Base-by-base conservation (phyloP, 1,140 invertebrate genomes). In the Planococcus citri region DNA sequence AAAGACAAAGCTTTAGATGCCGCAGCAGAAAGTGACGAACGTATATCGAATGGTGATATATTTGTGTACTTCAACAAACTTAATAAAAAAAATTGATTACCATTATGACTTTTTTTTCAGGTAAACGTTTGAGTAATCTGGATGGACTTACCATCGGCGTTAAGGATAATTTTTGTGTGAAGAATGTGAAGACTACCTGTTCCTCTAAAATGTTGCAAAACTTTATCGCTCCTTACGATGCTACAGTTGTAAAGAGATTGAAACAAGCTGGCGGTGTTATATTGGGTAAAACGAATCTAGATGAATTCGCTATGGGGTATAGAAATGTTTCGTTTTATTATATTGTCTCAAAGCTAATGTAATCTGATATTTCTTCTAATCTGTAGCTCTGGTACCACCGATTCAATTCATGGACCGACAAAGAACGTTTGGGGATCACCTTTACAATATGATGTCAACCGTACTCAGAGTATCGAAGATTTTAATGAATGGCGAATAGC, bases 231-330 rank as follows among this genome's bases (percentile, higher is more conserved):
- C 84, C 88, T 0, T 99, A 97, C 75, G 87, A 91, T 80, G 94
- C 96, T 0, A 98, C 95, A 1, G 89, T 97, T 24, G 93, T 94
- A 64, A 78, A 90, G 60, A 85, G 84, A 76, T 79, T 98, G 41
- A 77, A 84, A 70, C 76, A 86, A 70, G 80, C 85, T 37, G 94
- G 96, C 1, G 90, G 89, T 17, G 81, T 95, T 73, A 76, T 98
- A 1, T 80, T 99, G 60, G 95, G 96, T 0, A 99, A 99, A 84
- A 92, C 92, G 12, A 99, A 99, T 81, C 83, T 99, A 78, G 97
- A 99, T 82, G 93, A 99, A 81, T 99, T 97, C 85, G 95, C 90
- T 0, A 99, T 99, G 96, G 97, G 97, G 78, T 87, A 77, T 74
- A 75, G n/a, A n/a, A n/a, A n/a, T n/a, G n/a, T n/a, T n/a, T n/a